Evolutionary conservation across 2,888 invertebrate genomes (phyloP), one percentile per base, ranked within the genome.

Genomic region (Griposia aprilina): DNA sequence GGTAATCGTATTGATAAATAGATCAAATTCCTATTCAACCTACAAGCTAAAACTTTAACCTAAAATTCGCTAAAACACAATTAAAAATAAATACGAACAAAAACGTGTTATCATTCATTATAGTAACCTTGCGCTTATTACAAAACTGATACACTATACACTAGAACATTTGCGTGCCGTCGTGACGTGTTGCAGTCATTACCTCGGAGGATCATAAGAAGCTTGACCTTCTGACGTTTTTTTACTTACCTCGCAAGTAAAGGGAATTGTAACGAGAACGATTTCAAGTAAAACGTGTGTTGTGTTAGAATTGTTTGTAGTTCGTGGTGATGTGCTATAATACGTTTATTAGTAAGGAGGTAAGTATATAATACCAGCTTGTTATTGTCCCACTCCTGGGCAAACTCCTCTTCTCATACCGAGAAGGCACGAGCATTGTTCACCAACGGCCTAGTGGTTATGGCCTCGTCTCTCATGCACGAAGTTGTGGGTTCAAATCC

Each of bases 141-240:
- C 90, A 86, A 89, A 90, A 88, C 76, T 77, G 82, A 87, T 90
- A 89, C 73, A 80, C 74, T 81, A 76, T 81, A 85, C 69, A 76
- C 75, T 83, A 80, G 82, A 77, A 62, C 81, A 88, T 87, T 91
- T 84, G 91, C 90, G 89, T 90, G 91, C 87, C 77, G 74, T 79
- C 78, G 79, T 89, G 89, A 92, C 91, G 91, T 88, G 89, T 81
- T 30, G 80, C 55, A 71, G 84, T 92, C 91, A 93, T 92, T 93
- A 93, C 86, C 92, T 88, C 74, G 66, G 71, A 90, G 82, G 75
- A 85, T 86, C 88, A 48, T 76, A 81, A 85, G 90, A 88, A 88
- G 89, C 88, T 88, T 91, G 93, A 91, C 94, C 93, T 93, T 93
- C 91, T 70, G 52, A 30, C 23, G 74, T 82, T 85, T 88, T 88